Conservation (phyloP, 2,113 vertebrate genomes). For the Indicator indicator region DNA sequence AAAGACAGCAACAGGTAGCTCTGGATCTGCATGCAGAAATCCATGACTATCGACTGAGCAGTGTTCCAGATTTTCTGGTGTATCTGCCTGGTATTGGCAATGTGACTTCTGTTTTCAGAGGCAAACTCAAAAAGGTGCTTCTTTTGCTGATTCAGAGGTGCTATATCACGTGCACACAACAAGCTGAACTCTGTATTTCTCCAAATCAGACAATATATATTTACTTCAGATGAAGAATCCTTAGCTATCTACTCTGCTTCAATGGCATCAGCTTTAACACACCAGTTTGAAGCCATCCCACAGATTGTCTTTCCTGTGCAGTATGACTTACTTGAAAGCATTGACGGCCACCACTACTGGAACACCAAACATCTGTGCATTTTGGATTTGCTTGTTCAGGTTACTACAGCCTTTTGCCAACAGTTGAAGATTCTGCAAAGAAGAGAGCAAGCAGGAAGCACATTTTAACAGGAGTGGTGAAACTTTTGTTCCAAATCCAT, state of each 20-base stretch:
- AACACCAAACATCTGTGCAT: slow-evolving; percentile 89
- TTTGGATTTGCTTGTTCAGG: slow-evolving; percentile 94
- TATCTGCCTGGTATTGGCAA: not conserved
- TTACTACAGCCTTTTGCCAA: slow-evolving; percentile 93
- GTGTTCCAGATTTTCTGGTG: rapidly evolving
- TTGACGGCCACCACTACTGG: slow-evolving; percentile 96
- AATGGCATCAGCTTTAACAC: not conserved
- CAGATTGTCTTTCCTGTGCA: not conserved
- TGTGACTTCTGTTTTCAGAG: not conserved
- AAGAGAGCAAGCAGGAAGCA: not conserved
- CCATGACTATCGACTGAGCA: not conserved
- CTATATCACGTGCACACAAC: not conserved
- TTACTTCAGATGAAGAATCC: not conserved
- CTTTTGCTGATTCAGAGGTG: not conserved
- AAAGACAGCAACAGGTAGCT: not conserved
- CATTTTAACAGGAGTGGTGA: not conserved
- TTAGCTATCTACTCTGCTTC: not conserved
- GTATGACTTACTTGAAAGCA: slow-evolving; percentile 88
- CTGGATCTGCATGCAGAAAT: not conserved
- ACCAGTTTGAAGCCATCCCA: not conserved
- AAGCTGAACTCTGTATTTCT: not conserved
- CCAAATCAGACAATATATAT: not conserved
- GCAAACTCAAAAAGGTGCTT: not conserved
- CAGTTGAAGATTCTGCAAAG: slow-evolving; percentile 87
- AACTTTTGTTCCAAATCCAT: not conserved